Percentiles rank a stretch among this genome's conserved stretches.
phyloP scores from a whole-genome alignment of 2,113 vertebrate genomes.

The Chaenocephalus aceratus region DNA sequence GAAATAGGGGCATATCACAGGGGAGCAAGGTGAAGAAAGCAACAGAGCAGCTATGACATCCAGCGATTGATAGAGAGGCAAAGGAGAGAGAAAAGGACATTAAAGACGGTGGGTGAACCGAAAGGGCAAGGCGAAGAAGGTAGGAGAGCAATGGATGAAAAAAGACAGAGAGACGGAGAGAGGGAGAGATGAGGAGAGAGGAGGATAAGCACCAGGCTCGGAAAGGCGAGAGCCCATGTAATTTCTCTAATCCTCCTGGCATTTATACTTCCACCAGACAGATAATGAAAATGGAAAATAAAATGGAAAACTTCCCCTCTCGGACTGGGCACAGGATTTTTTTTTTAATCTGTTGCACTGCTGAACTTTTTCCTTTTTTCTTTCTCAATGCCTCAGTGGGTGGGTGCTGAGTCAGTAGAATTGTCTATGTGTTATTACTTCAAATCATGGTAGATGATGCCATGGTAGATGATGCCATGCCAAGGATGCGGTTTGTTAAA shows the following conservation, averaged over 20 bases:
- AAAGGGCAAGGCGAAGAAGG: conserved; percentile 46
- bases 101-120: conserved; percentile 54
- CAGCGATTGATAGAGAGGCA: conserved; percentile 46
- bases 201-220: conserved; percentile 80
- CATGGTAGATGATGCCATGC: no score
- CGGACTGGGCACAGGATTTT: conserved; percentile 68
- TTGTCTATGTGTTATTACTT: conserved; percentile 52
- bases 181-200: conserved; percentile 67
- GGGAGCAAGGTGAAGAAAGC: conserved; percentile 25
- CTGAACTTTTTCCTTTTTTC: conserved; percentile 66
- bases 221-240: conserved; percentile 83
- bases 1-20: conserved; percentile 30
- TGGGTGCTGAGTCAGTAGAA: conserved; percentile 72
- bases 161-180: conserved; percentile 43
- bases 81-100: conserved; percentile 39
- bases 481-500: neutral
- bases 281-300: conserved; percentile 89
- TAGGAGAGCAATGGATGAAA: conserved; percentile 30
- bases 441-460: conserved; percentile 42
- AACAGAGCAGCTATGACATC: conserved; percentile 29
- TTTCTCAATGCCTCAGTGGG: conserved; percentile 46
- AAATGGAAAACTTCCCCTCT: conserved; percentile 81
- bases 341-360: conserved; percentile 80
- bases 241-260: conserved; percentile 89
- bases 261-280: conserved; percentile 86